Conservation (phyloP, 2,797 vertebrate genomes). For the Neomorphus geoffroyi region DNA sequence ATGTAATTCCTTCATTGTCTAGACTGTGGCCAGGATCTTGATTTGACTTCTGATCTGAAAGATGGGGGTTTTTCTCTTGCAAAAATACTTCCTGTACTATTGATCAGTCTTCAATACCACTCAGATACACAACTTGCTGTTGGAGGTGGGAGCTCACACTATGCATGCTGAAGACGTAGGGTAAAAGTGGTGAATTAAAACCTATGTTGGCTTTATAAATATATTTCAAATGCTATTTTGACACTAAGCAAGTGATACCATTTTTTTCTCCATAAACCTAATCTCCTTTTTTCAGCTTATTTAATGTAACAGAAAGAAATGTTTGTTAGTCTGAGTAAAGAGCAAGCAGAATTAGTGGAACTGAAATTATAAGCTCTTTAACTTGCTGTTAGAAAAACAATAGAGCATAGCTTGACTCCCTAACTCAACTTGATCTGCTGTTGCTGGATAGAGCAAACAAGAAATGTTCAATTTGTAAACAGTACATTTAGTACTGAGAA, state of each 20-base stretch:
- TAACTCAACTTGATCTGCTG: neutral
- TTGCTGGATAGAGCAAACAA: conserved; percentile 3
- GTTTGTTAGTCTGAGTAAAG: conserved; percentile 20
- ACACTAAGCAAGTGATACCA: neutral
- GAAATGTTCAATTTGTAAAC: conserved; percentile 4
- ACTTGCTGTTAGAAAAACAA: conserved; percentile 29
- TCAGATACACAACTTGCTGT: neutral
- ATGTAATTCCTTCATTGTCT: neutral
- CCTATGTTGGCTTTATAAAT: neutral
- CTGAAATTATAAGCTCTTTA: conserved; percentile 12
- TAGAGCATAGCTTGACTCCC: neutral
- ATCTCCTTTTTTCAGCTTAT: conserved; percentile 7
- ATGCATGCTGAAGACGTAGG: neutral
- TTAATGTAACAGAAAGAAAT: neutral
- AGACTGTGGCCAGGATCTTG: neutral
- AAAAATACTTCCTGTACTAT: neutral
- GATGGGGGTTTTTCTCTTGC: neutral
- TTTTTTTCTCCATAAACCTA: neutral
- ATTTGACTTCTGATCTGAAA: neutral
- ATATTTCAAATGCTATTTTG: neutral
- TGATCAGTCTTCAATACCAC: neutral
- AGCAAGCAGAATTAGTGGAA: conserved; percentile 10
- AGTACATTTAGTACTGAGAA: neutral
- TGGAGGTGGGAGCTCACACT: neutral
- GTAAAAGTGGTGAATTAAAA: neutral